phyloP scores from a whole-genome alignment of 2,888 invertebrate genomes.

The Dolichomitus sp. region DNA sequence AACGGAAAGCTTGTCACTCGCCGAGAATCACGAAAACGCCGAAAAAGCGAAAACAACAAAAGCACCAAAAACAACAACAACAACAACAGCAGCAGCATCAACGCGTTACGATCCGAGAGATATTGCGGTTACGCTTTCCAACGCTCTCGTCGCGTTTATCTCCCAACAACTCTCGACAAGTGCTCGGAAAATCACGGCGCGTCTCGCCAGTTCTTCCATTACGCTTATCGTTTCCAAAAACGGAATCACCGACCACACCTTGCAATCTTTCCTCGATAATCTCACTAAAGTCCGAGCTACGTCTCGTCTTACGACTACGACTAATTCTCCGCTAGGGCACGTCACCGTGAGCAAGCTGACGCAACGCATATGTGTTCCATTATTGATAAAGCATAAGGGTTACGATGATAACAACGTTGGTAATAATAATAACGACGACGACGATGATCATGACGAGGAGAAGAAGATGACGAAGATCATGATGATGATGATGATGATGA shows the following conservation, averaged over 20 bases:
- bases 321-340: slow-evolving; percentile 73
- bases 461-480: not conserved
- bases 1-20: not conserved
- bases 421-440: not conserved
- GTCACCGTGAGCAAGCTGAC: slow-evolving; percentile 83
- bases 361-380: slow-evolving; percentile 86
- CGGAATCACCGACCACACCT: slow-evolving; percentile 82
- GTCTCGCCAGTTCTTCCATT: slow-evolving; percentile 85
- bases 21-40: slow-evolving; percentile 51
- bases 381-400: slow-evolving; percentile 83
- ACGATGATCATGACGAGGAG: slow-evolving; percentile 25
- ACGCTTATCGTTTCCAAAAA: slow-evolving; percentile 86
- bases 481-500: not conserved
- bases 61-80: slow-evolving; percentile 38
- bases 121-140: slow-evolving; percentile 46
- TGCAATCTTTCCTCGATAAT: slow-evolving; percentile 80
- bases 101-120: slow-evolving; percentile 1
- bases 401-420: slow-evolving; percentile 67
- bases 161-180: slow-evolving; percentile 34
- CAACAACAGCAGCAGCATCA: no score
- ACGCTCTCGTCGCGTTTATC: slow-evolving; percentile 25
- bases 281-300: slow-evolving; percentile 77
- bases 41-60: not conserved
- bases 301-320: slow-evolving; percentile 71
- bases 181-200: slow-evolving; percentile 61